Conservation (phyloP, 2,113 vertebrate genomes). For the Hyla sarda region DNA sequence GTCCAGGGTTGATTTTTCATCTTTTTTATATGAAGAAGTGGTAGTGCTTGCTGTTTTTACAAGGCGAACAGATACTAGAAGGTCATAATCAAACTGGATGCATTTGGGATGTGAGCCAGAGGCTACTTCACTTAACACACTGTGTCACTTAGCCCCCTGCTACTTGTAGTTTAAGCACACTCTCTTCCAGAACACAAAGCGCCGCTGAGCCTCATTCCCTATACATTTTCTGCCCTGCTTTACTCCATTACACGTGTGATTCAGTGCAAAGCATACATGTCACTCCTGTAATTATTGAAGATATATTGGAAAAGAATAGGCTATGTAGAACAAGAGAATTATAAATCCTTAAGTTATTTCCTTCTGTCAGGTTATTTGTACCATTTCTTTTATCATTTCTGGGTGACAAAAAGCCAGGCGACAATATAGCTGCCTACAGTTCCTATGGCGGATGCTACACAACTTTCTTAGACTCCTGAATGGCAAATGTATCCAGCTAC, state of each 20-base stretch:
- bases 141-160: constrained; percentile 59
- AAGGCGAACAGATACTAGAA: not conserved
- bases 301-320: not conserved
- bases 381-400: not conserved
- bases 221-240: constrained; percentile 59
- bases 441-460: not conserved
- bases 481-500: not conserved
- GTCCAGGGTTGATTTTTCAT: not conserved
- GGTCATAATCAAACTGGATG: constrained; percentile 37
- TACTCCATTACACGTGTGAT: constrained; percentile 63
- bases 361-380: not conserved
- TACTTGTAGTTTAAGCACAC: constrained; percentile 48
- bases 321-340: not conserved
- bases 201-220: constrained; percentile 11
- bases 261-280: constrained; percentile 38
- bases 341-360: not conserved
- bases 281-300: constrained; percentile 66
- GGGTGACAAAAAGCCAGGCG: not conserved
- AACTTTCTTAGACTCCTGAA: no score
- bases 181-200: constrained; percentile 60
- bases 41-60: constrained; percentile 8
- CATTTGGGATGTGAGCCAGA: constrained; percentile 46
- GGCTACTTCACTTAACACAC: constrained; percentile 56
- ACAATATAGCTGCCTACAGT: not conserved
- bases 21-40: not conserved